Conservation (phyloP, 2,797 vertebrate genomes). For the Decapterus maruadsi region DNA sequence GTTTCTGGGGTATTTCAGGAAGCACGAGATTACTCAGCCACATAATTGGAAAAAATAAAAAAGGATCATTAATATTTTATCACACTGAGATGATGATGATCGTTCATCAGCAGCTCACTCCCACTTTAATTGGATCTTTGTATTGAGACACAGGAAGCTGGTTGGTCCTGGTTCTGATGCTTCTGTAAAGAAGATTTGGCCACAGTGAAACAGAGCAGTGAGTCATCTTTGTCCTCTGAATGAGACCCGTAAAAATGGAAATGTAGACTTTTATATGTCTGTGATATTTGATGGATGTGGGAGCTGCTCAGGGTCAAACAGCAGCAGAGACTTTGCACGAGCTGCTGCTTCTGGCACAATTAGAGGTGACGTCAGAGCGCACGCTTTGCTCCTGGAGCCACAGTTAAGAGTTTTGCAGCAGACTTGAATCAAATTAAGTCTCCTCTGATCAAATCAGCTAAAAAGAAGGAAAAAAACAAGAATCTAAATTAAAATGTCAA, state of each 20-base stretch:
- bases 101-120: conserved; percentile 22
- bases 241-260: background rate
- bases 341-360: too few relatives aligned
- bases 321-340: too few relatives aligned
- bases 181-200: background rate
- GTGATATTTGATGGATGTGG: background rate
- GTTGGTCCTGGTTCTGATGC: background rate
- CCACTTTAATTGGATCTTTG: conserved; percentile 19
- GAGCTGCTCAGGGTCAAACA: background rate
- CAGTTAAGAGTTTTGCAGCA: background rate
- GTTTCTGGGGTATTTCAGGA: conserved; percentile 35
- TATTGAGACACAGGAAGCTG: background rate
- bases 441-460: conserved; percentile 40
- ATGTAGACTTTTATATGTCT: background rate
- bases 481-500: conserved; percentile 41
- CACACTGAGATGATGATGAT: conserved; percentile 17
- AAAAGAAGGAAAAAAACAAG: background rate
- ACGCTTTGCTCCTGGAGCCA: background rate
- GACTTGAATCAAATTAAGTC: conserved; percentile 35
- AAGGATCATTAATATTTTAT: conserved; percentile 48
- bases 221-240: background rate
- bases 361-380: too few relatives aligned
- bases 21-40: conserved; percentile 36
- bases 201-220: background rate
- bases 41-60: background rate